phyloP scores from a whole-genome alignment of 2,888 invertebrate species.

The Gymnosoma rotundatum region DNA sequence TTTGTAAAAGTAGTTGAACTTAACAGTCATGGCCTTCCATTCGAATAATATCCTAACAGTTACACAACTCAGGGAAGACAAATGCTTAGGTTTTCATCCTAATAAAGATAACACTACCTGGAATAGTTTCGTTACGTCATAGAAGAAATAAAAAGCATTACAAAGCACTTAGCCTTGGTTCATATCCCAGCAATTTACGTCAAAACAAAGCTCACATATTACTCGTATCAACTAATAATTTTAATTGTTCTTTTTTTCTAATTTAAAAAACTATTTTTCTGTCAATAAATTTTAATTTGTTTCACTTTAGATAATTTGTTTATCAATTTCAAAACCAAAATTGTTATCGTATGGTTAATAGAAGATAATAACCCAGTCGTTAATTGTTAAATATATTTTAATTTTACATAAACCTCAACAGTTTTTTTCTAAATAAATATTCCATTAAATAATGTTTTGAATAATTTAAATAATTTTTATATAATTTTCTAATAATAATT shows the following conservation, averaged over 20 bases:
- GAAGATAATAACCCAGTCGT: neutral
- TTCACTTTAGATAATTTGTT: conserved; percentile 25
- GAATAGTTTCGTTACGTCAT: too few species aligned
- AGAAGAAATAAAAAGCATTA: too few species aligned
- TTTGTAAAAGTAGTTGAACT: too few species aligned
- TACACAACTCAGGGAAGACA: too few species aligned
- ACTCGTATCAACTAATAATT: neutral
- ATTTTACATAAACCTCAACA: conserved; percentile 18
- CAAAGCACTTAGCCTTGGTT: too few species aligned
- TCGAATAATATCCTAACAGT: too few species aligned
- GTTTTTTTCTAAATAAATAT: neutral
- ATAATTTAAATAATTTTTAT: conserved; percentile 29
- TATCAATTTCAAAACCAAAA: conserved; percentile 28
- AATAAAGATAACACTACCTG: too few species aligned
- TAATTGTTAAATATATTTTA: conserved; percentile 12
- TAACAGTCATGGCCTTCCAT: too few species aligned
- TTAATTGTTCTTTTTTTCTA: neutral
- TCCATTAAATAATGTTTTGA: neutral
- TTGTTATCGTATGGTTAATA: conserved; percentile 12
- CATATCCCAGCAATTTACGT: too few species aligned
- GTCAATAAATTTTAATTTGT: neutral
- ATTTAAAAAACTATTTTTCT: neutral
- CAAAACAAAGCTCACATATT: too few species aligned
- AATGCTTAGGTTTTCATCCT: too few species aligned
- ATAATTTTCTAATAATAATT: conserved; percentile 28